Percentiles rank a stretch among this genome's conserved stretches.
Conservation (phyloP, 2,888 invertebrate species). For the Spilarctia lutea region DNA sequence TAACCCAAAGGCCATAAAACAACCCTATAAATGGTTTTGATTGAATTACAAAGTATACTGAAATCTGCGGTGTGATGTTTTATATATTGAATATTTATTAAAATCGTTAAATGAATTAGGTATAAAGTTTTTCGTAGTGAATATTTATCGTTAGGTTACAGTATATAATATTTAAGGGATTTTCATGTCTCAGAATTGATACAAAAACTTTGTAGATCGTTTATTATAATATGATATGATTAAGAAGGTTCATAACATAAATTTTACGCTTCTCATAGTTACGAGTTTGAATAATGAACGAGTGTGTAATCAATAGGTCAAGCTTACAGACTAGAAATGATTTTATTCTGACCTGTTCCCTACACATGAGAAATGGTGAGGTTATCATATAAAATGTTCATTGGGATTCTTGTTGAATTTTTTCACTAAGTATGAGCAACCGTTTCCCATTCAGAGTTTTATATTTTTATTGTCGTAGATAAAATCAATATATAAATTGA, state of each 20-base stretch:
- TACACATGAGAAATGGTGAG: not conserved
- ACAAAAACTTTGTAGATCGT: not conserved
- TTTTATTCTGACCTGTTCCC: not conserved
- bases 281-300: not conserved
- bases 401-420: no score
- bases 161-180: not conserved
- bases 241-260: no score
- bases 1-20: slow-evolving; percentile 26
- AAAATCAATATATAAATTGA: not conserved
- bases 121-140: not conserved
- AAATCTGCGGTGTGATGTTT: slow-evolving; percentile 15
- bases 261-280: no score
- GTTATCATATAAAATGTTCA: not conserved
- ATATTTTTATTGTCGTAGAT: no score
- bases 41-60: slow-evolving; percentile 24
- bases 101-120: slow-evolving; percentile 21
- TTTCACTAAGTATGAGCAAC: not conserved
- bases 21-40: slow-evolving; percentile 27
- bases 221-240: not conserved
- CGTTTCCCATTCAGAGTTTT: no score
- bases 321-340: not conserved
- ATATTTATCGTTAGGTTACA: not conserved
- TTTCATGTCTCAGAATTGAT: not conserved
- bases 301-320: not conserved
- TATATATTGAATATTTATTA: slow-evolving; percentile 40